Evolutionary conservation across 2,113 vertebrate genomes (phyloP).

Genomic region (Bubo scandiacus): DNA sequence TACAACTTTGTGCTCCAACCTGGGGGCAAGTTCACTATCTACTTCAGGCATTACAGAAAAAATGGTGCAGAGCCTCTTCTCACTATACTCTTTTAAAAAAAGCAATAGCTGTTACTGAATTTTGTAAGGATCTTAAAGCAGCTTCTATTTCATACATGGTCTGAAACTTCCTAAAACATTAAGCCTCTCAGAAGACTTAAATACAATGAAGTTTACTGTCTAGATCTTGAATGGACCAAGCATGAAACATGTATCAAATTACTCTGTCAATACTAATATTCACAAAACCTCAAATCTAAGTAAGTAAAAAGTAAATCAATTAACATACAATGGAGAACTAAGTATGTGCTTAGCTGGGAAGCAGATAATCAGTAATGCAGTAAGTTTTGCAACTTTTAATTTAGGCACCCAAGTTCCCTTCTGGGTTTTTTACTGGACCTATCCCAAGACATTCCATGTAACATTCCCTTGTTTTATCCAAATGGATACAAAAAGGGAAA

Average conservation of each 20-base stretch:
- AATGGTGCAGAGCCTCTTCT: neutral
- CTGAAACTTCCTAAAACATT: neutral
- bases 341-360: neutral
- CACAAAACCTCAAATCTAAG: neutral
- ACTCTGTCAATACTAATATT: neutral
- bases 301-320: neutral
- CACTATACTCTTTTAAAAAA: neutral
- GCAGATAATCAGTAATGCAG: neutral
- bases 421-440: neutral
- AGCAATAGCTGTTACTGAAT: neutral
- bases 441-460: neutral
- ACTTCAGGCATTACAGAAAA: neutral
- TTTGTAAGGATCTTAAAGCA: neutral
- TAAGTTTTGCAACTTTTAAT: neutral
- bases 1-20: neutral
- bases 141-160: neutral
- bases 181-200: neutral
- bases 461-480: neutral
- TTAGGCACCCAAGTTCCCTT: neutral
- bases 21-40: neutral
- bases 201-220: neutral
- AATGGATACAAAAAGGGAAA: constrained; percentile 5
- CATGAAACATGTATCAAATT: neutral
- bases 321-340: neutral
- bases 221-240: neutral